Percentiles rank a stretch among this genome's conserved stretches.
Evolutionary conservation across 2,797 vertebrate genomes (phyloP).

Genomic region (Podarcis siculus): DNA sequence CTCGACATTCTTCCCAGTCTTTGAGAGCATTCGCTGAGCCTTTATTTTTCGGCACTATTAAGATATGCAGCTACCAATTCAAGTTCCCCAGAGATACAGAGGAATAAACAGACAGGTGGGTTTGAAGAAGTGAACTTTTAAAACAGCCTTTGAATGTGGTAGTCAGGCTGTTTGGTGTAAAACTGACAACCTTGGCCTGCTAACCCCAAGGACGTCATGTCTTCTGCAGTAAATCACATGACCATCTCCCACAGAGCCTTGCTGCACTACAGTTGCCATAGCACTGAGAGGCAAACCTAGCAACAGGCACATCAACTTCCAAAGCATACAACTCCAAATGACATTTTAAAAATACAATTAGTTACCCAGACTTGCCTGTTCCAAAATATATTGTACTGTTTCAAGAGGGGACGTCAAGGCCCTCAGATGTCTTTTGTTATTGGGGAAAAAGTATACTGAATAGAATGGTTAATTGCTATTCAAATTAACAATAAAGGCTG

Average conservation of each 20-base stretch:
- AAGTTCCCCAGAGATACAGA: accelerated
- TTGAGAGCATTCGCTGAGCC: neutral
- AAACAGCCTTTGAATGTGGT: neutral
- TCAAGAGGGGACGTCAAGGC: constrained; percentile 38
- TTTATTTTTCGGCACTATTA: neutral
- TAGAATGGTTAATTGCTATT: constrained; percentile 45
- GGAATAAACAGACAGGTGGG: constrained; percentile 13
- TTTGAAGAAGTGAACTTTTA: neutral
- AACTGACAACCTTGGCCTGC: constrained; percentile 13
- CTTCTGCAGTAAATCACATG: constrained; percentile 17
- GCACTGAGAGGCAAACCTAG: constrained; percentile 66
- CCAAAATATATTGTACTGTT: constrained; percentile 22
- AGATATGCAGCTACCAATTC: neutral
- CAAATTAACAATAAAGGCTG: constrained; percentile 44
- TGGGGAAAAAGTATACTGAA: neutral
- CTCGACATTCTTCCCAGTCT: neutral
- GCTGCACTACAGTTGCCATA: constrained; percentile 58
- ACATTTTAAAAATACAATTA: constrained; percentile 57
- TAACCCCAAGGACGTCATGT: constrained; percentile 52
- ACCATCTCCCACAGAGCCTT: neutral
- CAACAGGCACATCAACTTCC: constrained; percentile 47
- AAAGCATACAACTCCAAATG: constrained; percentile 49
- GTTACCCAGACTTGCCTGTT: constrained; percentile 46
- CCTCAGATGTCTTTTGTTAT: constrained; percentile 9
- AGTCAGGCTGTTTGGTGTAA: neutral